These are phyloP conservation scores for Steinernema hermaphroditum DNA, from an alignment of 2,888 invertebrate species.

Conservation along the genomic window DNA sequence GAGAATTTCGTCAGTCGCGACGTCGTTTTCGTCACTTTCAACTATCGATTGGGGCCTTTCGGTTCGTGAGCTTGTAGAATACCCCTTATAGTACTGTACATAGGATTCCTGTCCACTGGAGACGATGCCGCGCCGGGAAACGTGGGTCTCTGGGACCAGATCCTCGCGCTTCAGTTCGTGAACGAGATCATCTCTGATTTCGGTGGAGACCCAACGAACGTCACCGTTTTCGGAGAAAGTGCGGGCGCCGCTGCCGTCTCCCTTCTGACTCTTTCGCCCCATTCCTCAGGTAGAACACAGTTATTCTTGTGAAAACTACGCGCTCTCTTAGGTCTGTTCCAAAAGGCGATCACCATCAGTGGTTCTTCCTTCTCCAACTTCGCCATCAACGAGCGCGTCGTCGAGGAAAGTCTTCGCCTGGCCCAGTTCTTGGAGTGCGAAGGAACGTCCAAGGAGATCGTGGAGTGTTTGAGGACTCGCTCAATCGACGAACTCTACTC, in stretches of 20 bases:
- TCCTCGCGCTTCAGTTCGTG: conserved; percentile 39
- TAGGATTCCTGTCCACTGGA: conserved; percentile 39
- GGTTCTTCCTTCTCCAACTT: neutral
- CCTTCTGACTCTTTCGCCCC: conserved; percentile 37
- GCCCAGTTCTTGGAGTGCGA: conserved; percentile 20
- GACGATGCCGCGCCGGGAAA: conserved; percentile 36
- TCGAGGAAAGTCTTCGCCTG: neutral
- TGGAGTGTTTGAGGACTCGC: conserved; percentile 7
- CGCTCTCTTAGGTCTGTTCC: neutral
- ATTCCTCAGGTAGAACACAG: conserved; percentile 2
- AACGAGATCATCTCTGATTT: conserved; percentile 33
- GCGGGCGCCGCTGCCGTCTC: conserved; percentile 39
- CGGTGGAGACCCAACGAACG: conserved; percentile 31
- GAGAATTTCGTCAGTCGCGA: conserved; percentile 71
- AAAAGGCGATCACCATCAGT: neutral
- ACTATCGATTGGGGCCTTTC: conserved; percentile 85
- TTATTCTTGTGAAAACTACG: too few species aligned
- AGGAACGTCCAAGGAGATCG: conserved; percentile 27
- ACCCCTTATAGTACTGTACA: neutral
- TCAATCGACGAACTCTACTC: neutral
- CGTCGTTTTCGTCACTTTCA: conserved; percentile 86
- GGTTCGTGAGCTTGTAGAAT: neutral
- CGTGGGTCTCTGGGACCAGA: conserved; percentile 40
- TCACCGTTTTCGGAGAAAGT: conserved; percentile 40
- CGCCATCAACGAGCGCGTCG: conserved; percentile 12